Evolutionary conservation across 1,140 invertebrate genomes (phyloP), one percentile per base, ranked within the genome.

Genomic region (Euschistus heros): DNA sequence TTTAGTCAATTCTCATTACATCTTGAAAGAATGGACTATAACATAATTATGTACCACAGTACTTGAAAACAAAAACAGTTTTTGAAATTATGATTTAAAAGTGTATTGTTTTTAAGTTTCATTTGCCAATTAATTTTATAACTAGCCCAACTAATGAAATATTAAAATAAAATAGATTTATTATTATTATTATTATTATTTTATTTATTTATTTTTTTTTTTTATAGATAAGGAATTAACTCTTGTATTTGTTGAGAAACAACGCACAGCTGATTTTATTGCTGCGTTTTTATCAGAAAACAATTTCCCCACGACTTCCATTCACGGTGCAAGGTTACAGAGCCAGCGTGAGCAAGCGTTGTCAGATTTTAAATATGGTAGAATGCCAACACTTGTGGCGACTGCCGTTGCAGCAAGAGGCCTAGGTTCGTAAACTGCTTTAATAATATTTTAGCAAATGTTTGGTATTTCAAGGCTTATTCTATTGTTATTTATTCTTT

Each of bases 361-460:
- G 5, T 66, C 76, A 10, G 89, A 93, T 72, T 98, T 98, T 73
- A 86, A 84, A 71, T 79, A 72, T 63, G 90, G 90, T 2, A 76
- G 73, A 5, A 84, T 84, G 72, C 82, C 82, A 26, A 86, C 96
- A 67, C 74, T 98, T 5, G 91, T 97, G 13, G 93, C 93, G 0
- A 97, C 94, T 1, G 89, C 89, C n/a, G 94, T 97, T 0, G 92
- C 92, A 18, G 89, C 93, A 0, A 77, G 94, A 63, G 94, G 94
- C 15, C 74, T 94, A 14, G 85, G 84, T 86, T 75, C 74, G 70
- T 62, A 5, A 22, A 5, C 17, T 63, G n/a, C 54, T 33, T 30
- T 57, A 8, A 37, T 54, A 20, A 20, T 47, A 62, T 57, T 62
- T 63, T 70, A 62, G n/a, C 50, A 72, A 81, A 83, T 71, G 82